Evolutionary conservation across 2,797 vertebrate species (phyloP).

Genomic region (Anolis apletophallus): DNA sequence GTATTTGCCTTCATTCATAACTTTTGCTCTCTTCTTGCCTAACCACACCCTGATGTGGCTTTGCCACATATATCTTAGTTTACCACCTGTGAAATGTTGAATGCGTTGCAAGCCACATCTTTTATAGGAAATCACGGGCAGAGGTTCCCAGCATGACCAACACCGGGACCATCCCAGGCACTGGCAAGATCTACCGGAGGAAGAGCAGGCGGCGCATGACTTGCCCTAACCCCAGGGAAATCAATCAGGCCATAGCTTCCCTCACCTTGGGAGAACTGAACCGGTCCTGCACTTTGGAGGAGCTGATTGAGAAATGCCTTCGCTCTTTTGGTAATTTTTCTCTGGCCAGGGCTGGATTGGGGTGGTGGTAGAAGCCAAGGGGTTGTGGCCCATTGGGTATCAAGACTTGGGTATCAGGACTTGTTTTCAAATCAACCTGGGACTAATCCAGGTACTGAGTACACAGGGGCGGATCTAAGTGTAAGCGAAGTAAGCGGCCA

Average conservation of each 20-base stretch:
- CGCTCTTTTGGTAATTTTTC: conserved; percentile 85
- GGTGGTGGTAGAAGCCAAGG: background rate
- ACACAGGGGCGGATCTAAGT: no score
- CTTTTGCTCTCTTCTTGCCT: no score
- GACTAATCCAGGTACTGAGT: background rate
- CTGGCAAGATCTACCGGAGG: conserved; percentile 53
- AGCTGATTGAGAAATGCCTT: conserved; percentile 89
- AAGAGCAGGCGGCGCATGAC: conserved; percentile 86
- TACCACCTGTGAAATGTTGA: background rate
- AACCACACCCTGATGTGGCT: background rate
- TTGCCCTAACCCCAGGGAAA: conserved; percentile 90
- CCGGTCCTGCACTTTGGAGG: conserved; percentile 85
- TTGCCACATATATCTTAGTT: background rate
- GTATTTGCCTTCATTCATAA: no score
- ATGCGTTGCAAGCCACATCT: background rate
- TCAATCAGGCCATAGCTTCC: conserved; percentile 85
- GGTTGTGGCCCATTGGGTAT: background rate
- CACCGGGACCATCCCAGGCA: background rate
- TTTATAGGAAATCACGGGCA: conserved; percentile 82
- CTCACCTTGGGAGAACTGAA: conserved; percentile 78
- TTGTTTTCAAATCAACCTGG: background rate
- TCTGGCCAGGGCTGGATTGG: background rate
- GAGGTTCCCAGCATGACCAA: conserved; percentile 49
- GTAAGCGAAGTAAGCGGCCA: no score
- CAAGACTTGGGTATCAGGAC: no score